These are phyloP conservation scores for Phalloptychus januarius DNA, from an alignment of 2,797 vertebrate species.

Conservation along the genomic window DNA sequence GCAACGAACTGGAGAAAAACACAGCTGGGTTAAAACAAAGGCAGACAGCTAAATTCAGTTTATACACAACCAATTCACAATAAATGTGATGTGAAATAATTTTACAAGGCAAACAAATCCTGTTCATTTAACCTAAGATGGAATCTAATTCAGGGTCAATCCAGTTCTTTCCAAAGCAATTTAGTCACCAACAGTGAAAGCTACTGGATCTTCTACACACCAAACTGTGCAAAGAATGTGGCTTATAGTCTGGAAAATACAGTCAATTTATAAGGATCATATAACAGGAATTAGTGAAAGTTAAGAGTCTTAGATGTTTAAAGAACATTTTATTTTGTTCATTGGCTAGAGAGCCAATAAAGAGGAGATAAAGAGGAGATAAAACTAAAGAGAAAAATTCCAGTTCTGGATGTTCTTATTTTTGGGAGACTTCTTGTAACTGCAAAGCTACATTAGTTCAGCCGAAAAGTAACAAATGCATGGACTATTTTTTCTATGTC, in stretches of 20 bases:
- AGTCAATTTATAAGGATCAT: background rate
- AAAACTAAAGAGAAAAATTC: background rate
- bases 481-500: background rate
- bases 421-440: background rate
- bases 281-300: background rate
- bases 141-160: background rate
- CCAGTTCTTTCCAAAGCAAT: too few relatives aligned
- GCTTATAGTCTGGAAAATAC: too few relatives aligned
- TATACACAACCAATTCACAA: background rate
- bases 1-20: conserved; percentile 90
- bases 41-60: background rate
- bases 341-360: background rate
- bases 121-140: background rate
- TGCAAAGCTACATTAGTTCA: background rate
- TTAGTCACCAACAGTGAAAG: too few relatives aligned
- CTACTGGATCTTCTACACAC: too few relatives aligned
- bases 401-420: background rate
- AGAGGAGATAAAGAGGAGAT: background rate
- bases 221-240: too few relatives aligned
- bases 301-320: background rate
- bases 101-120: background rate
- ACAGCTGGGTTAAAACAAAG: background rate
- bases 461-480: background rate
- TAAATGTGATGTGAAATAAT: background rate
- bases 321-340: background rate